Conservation (phyloP, 2,888 invertebrate species). For the Erannis defoliaria region DNA sequence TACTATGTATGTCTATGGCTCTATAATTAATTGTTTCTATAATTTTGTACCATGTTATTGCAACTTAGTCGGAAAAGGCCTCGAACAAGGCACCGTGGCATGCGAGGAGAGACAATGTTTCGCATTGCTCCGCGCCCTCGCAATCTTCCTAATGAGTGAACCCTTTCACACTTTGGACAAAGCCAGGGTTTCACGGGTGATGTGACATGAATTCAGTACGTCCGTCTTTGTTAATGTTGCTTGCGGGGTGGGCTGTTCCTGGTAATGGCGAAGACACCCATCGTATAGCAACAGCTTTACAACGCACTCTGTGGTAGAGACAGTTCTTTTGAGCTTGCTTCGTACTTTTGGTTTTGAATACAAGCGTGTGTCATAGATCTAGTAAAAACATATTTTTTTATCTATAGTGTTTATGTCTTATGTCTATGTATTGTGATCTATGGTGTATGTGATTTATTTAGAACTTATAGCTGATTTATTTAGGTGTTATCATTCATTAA, state of each 20-base stretch:
- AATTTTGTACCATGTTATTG: background rate
- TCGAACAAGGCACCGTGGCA: slow-evolving; percentile 51
- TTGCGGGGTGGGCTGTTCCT: slow-evolving; percentile 64
- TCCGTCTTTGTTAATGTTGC: slow-evolving; percentile 70
- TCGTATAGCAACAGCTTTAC: background rate
- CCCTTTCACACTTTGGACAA: slow-evolving; percentile 84
- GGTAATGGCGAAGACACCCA: slow-evolving; percentile 46
- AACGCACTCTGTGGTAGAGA: too few species aligned
- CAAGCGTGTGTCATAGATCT: too few species aligned
- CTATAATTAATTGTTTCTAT: too few species aligned
- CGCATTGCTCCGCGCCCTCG: slow-evolving; percentile 74
- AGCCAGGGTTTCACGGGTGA: slow-evolving; percentile 82
- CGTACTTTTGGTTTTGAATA: background rate
- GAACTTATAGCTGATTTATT: background rate
- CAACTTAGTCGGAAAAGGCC: slow-evolving; percentile 26
- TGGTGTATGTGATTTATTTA: background rate
- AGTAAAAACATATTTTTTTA: too few species aligned
- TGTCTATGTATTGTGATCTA: too few species aligned
- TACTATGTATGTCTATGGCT: too few species aligned
- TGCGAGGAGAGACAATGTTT: slow-evolving; percentile 72
- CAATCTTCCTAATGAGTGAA: slow-evolving; percentile 87
- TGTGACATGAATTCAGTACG: slow-evolving; percentile 77
- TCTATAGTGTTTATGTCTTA: too few species aligned
- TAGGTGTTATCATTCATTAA: background rate
- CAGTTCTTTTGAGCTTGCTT: background rate